Percentiles rank a stretch among this genome's conserved stretches.
Evolutionary conservation across 2,797 vertebrate species (phyloP).

Genomic region (Neosilurus mollespiculum): DNA sequence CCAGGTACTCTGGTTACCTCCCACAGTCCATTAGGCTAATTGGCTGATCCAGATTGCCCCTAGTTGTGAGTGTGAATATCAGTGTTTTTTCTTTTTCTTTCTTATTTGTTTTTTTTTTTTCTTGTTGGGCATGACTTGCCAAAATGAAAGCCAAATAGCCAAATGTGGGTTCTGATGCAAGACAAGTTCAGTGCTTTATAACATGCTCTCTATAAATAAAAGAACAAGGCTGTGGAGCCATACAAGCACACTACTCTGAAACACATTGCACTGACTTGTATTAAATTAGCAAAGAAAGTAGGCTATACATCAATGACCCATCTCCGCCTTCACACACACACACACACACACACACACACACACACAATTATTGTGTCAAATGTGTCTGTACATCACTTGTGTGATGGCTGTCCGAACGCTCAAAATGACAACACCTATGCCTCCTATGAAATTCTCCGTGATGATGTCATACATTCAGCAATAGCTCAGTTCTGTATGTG

Average conservation of each 20-base stretch:
- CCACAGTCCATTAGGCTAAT: too few relatives aligned
- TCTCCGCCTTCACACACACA: not conserved
- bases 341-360: too few relatives aligned
- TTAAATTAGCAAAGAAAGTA: slow-evolving; percentile 37
- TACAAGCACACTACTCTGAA: not conserved
- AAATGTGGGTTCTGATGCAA: not conserved
- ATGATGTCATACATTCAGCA: slow-evolving; percentile 40
- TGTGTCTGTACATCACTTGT: not conserved
- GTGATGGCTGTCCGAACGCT: not conserved
- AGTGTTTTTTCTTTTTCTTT: too few relatives aligned
- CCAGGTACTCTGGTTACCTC: too few relatives aligned
- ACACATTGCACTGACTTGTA: slow-evolving; percentile 27
- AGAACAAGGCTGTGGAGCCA: slow-evolving; percentile 15
- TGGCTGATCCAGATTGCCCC: too few relatives aligned
- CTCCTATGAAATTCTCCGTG: not conserved
- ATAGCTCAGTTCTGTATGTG: slow-evolving; percentile 40
- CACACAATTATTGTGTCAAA: not conserved
- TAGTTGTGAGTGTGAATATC: too few relatives aligned
- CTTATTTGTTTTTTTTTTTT: not conserved
- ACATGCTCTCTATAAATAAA: slow-evolving; percentile 4
- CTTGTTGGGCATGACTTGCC: not conserved
- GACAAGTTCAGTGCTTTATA: slow-evolving; percentile 11
- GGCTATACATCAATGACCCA: slow-evolving; percentile 41
- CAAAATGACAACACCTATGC: not conserved
- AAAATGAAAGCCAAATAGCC: not conserved